phyloP scores from a whole-genome alignment of 2,797 vertebrate species.

The Gila robusta region DNA sequence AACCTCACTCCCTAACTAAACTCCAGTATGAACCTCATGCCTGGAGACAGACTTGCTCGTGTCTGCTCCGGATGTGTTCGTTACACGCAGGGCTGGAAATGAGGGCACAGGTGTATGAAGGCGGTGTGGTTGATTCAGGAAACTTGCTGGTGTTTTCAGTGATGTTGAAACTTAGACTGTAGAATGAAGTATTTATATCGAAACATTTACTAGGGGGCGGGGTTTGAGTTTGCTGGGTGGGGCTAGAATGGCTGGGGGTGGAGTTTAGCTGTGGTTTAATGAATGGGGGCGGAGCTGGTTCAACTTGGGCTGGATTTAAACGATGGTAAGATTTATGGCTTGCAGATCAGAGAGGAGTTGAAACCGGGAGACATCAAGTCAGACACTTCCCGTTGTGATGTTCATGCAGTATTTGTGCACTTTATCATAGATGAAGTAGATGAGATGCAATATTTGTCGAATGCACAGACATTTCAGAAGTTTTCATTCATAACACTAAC shows the following conservation, averaged over 20 bases:
- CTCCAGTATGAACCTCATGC: neutral
- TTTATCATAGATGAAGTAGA: neutral
- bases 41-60: neutral
- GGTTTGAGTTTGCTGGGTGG: neutral
- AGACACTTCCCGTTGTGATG: neutral
- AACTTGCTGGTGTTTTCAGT: constrained; percentile 23
- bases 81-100: constrained; percentile 19
- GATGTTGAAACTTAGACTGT: constrained; percentile 17
- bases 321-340: neutral
- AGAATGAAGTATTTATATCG: constrained; percentile 14
- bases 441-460: neutral
- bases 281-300: neutral
- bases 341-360: neutral
- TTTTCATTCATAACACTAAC: no score
- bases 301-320: neutral
- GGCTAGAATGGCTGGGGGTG: neutral
- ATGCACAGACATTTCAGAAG: no score
- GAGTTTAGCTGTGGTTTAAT: neutral
- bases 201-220: neutral
- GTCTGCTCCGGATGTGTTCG: constrained; percentile 12
- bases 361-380: neutral
- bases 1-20: neutral
- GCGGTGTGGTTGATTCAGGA: constrained; percentile 25
- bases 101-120: constrained; percentile 33
- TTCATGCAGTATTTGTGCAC: neutral